Conservation (phyloP, 1,140 invertebrate species). For the Lasioglossum albipes region DNA sequence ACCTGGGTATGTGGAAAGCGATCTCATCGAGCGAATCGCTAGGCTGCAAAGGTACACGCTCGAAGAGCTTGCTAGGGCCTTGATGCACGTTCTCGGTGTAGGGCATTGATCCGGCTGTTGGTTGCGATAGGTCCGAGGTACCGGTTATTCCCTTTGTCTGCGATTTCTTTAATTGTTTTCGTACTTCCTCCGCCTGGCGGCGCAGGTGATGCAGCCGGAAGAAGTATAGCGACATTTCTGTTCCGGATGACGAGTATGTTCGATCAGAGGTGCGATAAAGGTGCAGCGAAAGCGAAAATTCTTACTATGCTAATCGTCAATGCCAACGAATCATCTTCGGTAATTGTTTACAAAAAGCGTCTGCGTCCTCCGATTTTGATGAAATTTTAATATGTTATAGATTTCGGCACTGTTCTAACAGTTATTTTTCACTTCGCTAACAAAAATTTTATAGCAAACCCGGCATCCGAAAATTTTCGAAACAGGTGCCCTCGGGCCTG, state of each 20-base stretch:
- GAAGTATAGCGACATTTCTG: conserved; percentile 95
- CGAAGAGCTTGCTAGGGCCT: conserved; percentile 89
- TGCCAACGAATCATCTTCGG: conserved; percentile 16
- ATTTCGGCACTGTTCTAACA: too few relatives aligned
- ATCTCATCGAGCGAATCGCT: conserved; percentile 94
- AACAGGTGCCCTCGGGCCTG: not conserved
- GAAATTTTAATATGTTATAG: too few relatives aligned
- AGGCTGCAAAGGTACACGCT: conserved; percentile 89
- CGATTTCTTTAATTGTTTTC: conserved; percentile 81
- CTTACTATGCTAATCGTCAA: not conserved
- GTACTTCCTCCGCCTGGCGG: conserved; percentile 87
- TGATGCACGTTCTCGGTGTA: conserved; percentile 73
- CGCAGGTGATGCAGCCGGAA: conserved; percentile 94
- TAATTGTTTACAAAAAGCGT: too few relatives aligned
- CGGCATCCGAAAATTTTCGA: not conserved
- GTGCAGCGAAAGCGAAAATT: too few relatives aligned
- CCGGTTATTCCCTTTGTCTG: conserved; percentile 68
- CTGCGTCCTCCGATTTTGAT: too few relatives aligned
- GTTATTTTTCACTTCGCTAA: too few relatives aligned
- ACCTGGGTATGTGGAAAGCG: conserved; percentile 95
- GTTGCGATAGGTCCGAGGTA: conserved; percentile 77
- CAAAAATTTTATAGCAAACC: not conserved
- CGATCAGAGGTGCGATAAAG: conserved; percentile 37
- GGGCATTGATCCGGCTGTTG: conserved; percentile 78
- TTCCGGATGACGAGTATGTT: conserved; percentile 47